phyloP scores from a whole-genome alignment of 2,888 invertebrate species.

The Tenodera sinensis region DNA sequence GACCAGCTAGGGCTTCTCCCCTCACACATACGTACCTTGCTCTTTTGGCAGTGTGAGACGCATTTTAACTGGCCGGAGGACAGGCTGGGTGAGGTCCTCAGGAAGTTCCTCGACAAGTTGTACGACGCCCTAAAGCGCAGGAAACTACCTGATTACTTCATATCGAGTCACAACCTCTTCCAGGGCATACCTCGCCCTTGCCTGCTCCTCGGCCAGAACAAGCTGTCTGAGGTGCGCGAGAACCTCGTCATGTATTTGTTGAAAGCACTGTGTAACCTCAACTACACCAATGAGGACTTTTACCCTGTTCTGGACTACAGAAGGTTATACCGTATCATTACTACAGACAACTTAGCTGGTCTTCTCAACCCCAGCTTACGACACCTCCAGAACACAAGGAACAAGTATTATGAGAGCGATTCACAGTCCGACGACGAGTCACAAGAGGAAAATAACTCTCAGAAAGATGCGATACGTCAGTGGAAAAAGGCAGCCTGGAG shows the following conservation, averaged over 20 bases:
- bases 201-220: slow-evolving; percentile 61
- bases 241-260: slow-evolving; percentile 69
- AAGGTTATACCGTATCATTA: slow-evolving; percentile 57
- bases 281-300: slow-evolving; percentile 56
- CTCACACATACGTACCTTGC: slow-evolving; percentile 67
- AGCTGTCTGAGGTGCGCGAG: slow-evolving; percentile 64
- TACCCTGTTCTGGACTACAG: slow-evolving; percentile 62
- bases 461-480: not conserved
- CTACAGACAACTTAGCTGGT: slow-evolving; percentile 26
- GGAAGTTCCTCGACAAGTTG: slow-evolving; percentile 60
- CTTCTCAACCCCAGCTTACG: slow-evolving; percentile 25
- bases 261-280: slow-evolving; percentile 64
- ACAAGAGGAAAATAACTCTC: not conserved
- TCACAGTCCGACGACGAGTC: not conserved
- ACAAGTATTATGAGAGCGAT: not conserved
- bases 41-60: slow-evolving; percentile 76
- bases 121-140: slow-evolving; percentile 59
- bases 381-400: not conserved
- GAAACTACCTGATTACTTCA: slow-evolving; percentile 68
- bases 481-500: slow-evolving; percentile 14
- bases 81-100: slow-evolving; percentile 63
- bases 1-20: slow-evolving; percentile 62
- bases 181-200: slow-evolving; percentile 64
- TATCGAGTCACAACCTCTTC: slow-evolving; percentile 68
- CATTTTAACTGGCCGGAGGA: slow-evolving; percentile 71